Evolutionary conservation across 2,888 invertebrate species (phyloP).

Genomic region (Drosophila phalerata): DNA sequence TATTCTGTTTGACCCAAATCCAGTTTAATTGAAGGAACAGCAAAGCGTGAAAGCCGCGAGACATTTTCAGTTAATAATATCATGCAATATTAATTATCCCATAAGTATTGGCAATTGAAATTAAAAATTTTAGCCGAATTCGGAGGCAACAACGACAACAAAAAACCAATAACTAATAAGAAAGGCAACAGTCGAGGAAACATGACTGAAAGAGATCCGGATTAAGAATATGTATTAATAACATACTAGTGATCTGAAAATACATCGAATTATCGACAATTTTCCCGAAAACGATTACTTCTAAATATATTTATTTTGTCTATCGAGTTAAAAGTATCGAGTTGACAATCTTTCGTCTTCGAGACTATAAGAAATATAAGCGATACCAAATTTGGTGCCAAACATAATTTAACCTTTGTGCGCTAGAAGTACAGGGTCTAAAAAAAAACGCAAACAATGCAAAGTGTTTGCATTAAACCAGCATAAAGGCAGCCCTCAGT

Average conservation of each 20-base stretch:
- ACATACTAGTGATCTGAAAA: too few relatives aligned
- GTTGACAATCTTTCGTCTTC: too few relatives aligned
- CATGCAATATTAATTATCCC: conserved; percentile 75
- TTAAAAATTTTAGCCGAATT: conserved; percentile 26
- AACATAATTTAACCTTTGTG: not conserved
- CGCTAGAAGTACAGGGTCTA: not conserved
- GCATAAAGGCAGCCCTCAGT: conserved; percentile 27
- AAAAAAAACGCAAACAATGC: conserved; percentile 39
- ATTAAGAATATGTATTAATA: too few relatives aligned
- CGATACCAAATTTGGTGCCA: too few relatives aligned
- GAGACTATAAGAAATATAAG: too few relatives aligned
- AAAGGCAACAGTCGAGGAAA: not conserved
- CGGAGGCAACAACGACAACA: conserved; percentile 19
- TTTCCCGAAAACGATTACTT: too few relatives aligned
- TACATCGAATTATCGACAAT: too few relatives aligned
- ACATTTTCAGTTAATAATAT: conserved; percentile 68
- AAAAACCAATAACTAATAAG: not conserved
- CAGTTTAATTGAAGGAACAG: conserved; percentile 56
- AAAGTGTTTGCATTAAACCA: conserved; percentile 55
- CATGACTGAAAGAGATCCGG: not conserved
- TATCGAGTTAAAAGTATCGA: too few relatives aligned
- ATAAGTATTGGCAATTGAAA: conserved; percentile 44
- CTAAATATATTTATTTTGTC: too few relatives aligned
- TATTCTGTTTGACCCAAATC: conserved; percentile 62
- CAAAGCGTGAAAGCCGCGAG: conserved; percentile 54